Conservation (phyloP, 2,113 vertebrate genomes). For the Chionomys nivalis region DNA sequence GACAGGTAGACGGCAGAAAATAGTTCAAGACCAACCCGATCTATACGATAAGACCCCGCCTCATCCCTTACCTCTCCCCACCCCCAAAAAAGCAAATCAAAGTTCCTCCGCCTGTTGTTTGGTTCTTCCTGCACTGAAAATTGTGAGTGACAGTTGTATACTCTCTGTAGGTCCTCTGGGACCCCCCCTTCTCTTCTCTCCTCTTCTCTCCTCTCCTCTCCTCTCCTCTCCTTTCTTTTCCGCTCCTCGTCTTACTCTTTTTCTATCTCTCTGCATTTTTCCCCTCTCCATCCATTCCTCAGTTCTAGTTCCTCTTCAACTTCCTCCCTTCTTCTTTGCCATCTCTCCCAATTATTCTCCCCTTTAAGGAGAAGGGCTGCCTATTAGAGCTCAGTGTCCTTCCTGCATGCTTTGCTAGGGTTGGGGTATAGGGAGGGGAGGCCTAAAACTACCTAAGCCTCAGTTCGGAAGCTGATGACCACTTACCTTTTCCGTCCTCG, state of each 20-base stretch:
- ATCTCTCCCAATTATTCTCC: background rate
- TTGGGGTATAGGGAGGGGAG: no score
- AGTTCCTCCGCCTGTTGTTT: background rate
- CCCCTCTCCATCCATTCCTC: background rate
- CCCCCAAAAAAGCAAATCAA: background rate
- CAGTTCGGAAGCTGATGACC: background rate
- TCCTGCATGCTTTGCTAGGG: background rate
- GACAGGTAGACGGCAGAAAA: background rate
- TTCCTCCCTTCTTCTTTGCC: background rate
- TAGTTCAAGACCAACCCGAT: background rate
- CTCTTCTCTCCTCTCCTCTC: background rate
- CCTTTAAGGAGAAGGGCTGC: background rate
- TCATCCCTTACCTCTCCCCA: fast-evolving
- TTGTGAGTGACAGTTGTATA: background rate
- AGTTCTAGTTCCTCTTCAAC: background rate
- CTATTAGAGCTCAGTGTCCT: background rate
- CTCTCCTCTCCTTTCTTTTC: background rate
- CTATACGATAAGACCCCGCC: background rate
- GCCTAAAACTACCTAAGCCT: background rate
- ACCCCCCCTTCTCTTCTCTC: background rate
- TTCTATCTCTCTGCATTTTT: background rate
- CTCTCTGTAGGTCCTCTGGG: background rate
- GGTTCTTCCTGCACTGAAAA: background rate
- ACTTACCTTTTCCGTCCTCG: conserved; percentile 61
- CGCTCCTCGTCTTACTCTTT: background rate